Base-by-base conservation (phyloP, 2,888 invertebrate genomes). In the Ectobius pallidus region DNA sequence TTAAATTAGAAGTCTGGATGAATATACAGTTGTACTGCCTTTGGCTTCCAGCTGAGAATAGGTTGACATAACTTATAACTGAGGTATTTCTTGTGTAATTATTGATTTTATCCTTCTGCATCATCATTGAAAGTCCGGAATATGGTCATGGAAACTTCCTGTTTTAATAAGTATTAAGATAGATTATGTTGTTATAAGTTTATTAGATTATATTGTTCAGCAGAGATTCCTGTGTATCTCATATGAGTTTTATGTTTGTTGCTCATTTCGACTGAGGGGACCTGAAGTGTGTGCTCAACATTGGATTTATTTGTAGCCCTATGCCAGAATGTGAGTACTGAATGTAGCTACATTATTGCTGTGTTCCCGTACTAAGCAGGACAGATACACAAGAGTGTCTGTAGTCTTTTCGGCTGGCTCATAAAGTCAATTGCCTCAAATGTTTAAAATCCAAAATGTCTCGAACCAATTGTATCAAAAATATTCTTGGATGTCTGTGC, bases 401-500 rank as follows among this genome's bases (percentile, higher is more conserved):
- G n/a, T n/a, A n/a, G n/a, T 14, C 39, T 9, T 39, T 39, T 39
- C 7, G 39, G 39, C 39, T 14, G 39, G 39, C 39, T 39, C 39
- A 39, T 39, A 39, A 6, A 14, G 14, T 6, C 39, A 14, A 39
- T 9, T 25, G 52, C 52, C 52, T 39, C 39, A n/a, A n/a, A n/a
- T 39, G 39, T 39, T 39, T 39, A 6, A 39, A 6, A 52, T 3
- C 52, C 9, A 52, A 49, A 52, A 11, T n/a, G n/a, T n/a, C n/a
- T n/a, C n/a, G n/a, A n/a, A n/a, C n/a, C n/a, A n/a, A 52, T 9
- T 9, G 1, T 52, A 14, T 58, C 30, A 58, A 30, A 65, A 25
- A 65, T 65, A 65, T 72, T 69, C 69, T 61, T 72, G 72, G 72
- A 72, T 72, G 72, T 72, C 63, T 72, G 62, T 69, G 72, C 62